Evolutionary conservation across 2,797 vertebrate genomes (phyloP), one percentile per base, ranked within the genome.

Genomic region (Myotis myotis): DNA sequence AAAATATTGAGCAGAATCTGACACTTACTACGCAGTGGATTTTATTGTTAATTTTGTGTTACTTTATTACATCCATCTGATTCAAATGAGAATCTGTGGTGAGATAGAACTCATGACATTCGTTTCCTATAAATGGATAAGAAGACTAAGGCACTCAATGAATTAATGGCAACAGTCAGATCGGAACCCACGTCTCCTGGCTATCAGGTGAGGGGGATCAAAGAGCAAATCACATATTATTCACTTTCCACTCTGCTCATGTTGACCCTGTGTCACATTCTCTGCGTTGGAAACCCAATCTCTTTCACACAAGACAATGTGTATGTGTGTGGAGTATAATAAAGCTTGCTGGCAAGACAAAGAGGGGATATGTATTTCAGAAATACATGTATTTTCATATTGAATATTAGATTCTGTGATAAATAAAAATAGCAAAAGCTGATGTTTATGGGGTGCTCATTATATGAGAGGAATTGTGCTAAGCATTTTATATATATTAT

Each of bases 351-450:
- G 30, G 33, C 9, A 3, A 71, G 64, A 89, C 88, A 49, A 41
- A 83, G 68, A 85, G 5, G 1, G 60, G 47, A 6, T 25, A 44
- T 23, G 38, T 75, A 44, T 84, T 93, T 96, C 68, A 87, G 68
- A 93, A 87, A 87, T 49, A 12, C 30, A 5, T 72, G 17, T 55
- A 15, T 49, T 57, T 71, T 91, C 66, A 60, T 66, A 15, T 9
- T n/a, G 3, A 60, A 55, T 74, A 33, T 49, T 87, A 72, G 51
- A 53, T 36, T 72, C 1, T 70, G 10, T 8, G 28, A 70, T 55
- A 85, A 70, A 76, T 94, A 72, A 75, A 91, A 82, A 82, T 44
- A 82, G 41, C 16, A 76, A 80, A 86, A 87, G 25, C 47, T 57
- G 11, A 28, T 80, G 17, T 89, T 89, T 71, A 30, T 33, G 15